Percentiles rank a stretch among this genome's conserved stretches.
These are phyloP conservation scores for Gryllus longicercus DNA, from an alignment of 2,888 invertebrate species.

Conservation along the genomic window DNA sequence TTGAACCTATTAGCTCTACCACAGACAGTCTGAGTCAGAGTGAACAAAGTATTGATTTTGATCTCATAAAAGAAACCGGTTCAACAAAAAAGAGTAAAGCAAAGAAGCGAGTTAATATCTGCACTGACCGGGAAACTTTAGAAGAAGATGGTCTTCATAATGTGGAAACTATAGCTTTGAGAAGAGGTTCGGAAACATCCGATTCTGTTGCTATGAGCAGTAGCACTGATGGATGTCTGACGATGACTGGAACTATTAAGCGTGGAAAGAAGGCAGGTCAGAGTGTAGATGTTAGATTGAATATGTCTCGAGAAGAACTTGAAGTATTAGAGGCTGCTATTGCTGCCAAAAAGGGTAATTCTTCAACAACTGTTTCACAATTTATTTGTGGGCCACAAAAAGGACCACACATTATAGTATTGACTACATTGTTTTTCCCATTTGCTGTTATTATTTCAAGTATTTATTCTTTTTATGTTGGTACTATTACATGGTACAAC, in stretches of 20 bases:
- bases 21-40: constrained; percentile 32
- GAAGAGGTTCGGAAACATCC: constrained; percentile 50
- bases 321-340: constrained; percentile 64
- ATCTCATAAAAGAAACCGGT: constrained; percentile 27
- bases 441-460: constrained; percentile 62
- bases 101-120: constrained; percentile 63
- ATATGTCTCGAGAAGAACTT: constrained; percentile 67
- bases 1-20: constrained; percentile 25
- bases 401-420: constrained; percentile 64
- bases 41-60: constrained; percentile 31
- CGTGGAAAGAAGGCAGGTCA: constrained; percentile 69
- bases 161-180: constrained; percentile 41
- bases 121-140: constrained; percentile 50
- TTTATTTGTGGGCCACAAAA: constrained; percentile 54
- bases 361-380: constrained; percentile 46
- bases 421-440: constrained; percentile 63
- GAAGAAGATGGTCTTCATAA: constrained; percentile 45
- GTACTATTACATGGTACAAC: constrained; percentile 74
- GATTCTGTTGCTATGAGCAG: constrained; percentile 53
- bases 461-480: constrained; percentile 68
- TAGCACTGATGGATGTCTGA: constrained; percentile 59
- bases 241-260: constrained; percentile 70
- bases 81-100: constrained; percentile 40
- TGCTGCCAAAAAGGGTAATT: constrained; percentile 54
- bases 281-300: constrained; percentile 67